Evolutionary conservation across 2,797 vertebrate genomes (phyloP).

Genomic region (Catostomus latipinnis): DNA sequence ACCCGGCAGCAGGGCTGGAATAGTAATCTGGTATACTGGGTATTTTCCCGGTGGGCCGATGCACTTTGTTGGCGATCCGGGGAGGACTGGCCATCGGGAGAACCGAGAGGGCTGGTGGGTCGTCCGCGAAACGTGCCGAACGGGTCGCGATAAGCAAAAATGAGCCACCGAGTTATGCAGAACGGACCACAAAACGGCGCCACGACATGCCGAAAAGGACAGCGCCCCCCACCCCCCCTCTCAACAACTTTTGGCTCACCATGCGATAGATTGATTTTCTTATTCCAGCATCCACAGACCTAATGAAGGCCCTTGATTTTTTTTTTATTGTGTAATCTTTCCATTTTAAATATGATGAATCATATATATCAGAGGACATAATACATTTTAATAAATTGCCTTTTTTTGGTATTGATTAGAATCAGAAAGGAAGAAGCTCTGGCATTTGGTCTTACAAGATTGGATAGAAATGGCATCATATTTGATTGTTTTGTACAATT

Average conservation of each 20-base stretch:
- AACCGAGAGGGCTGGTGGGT: too few relatives aligned
- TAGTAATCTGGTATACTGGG: too few relatives aligned
- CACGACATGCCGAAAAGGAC: too few relatives aligned
- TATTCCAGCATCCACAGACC: conserved; percentile 36
- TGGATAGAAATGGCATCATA: background rate
- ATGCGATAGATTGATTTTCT: conserved; percentile 52
- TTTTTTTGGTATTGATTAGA: conserved; percentile 47
- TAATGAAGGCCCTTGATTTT: conserved; percentile 50
- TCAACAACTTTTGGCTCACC: background rate
- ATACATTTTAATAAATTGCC: conserved; percentile 55
- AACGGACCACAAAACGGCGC: too few relatives aligned
- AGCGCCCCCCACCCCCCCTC: too few relatives aligned
- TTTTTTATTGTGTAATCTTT: conserved; percentile 49
- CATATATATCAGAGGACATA: conserved; percentile 37
- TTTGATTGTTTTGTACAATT: conserved; percentile 42
- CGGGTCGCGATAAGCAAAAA: too few relatives aligned
- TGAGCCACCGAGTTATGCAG: too few relatives aligned
- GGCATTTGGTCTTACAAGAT: conserved; percentile 12
- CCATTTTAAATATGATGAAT: conserved; percentile 53
- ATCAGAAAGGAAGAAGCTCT: conserved; percentile 39
- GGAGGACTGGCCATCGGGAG: too few relatives aligned
- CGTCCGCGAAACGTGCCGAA: too few relatives aligned
- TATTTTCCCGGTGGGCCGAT: too few relatives aligned
- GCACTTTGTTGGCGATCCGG: too few relatives aligned
- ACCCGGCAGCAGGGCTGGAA: too few relatives aligned